These are phyloP conservation scores for Drosophila macrospina DNA, from an alignment of 2,888 invertebrate species.

Conservation along the genomic window DNA sequence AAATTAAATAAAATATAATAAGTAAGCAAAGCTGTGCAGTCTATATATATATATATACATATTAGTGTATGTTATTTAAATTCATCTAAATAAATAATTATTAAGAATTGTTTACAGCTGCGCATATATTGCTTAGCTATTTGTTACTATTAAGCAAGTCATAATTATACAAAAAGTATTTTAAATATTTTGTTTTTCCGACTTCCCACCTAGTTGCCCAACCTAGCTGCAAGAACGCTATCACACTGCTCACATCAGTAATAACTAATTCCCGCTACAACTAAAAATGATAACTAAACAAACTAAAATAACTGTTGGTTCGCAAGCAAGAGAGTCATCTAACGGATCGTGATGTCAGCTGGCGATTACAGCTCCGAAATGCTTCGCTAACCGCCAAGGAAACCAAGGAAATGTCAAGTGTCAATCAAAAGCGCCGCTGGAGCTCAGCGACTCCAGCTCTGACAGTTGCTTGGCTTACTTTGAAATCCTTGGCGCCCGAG, in stretches of 20 bases:
- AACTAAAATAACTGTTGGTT: slow-evolving; percentile 11
- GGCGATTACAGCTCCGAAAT: slow-evolving; percentile 58
- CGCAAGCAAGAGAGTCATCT: slow-evolving; percentile 53
- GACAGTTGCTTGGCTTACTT: slow-evolving; percentile 16
- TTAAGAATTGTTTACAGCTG: too few species aligned
- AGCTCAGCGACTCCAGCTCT: slow-evolving; percentile 15
- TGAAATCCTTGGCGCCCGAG: slow-evolving; percentile 68
- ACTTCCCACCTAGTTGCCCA: slow-evolving; percentile 52
- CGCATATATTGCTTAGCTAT: too few species aligned
- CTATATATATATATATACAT: neutral
- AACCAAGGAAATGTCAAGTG: slow-evolving; percentile 70
- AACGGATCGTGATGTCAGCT: slow-evolving; percentile 70
- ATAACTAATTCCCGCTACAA: neutral
- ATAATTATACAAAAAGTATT: neutral
- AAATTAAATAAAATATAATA: neutral
- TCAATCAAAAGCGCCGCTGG: slow-evolving; percentile 76
- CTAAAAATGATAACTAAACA: slow-evolving; percentile 2
- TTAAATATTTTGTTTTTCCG: too few species aligned
- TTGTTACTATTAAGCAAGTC: too few species aligned
- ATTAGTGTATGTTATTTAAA: neutral
- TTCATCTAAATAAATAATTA: neutral
- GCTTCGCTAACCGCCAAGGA: slow-evolving; percentile 51
- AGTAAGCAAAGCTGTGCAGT: too few species aligned
- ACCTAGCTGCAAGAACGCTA: slow-evolving; percentile 43
- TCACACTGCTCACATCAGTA: slow-evolving; percentile 63